These are phyloP conservation scores for Meloidogyne exigua DNA, from an alignment of 1,140 invertebrate genomes.

Conservation along the genomic window DNA sequence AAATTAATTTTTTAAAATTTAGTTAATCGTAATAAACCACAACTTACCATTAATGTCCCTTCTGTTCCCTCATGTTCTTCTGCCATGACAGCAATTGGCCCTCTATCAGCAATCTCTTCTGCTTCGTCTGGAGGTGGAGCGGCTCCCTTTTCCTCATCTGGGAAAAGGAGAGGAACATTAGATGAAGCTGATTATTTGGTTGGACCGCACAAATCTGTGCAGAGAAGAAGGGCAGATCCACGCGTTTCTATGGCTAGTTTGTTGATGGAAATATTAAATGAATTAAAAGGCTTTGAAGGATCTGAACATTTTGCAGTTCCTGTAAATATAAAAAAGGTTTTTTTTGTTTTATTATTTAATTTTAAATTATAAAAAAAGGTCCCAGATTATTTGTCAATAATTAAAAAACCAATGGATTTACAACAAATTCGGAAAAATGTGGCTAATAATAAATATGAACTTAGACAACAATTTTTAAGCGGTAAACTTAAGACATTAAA, in stretches of 20 bases:
- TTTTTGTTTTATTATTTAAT: neutral
- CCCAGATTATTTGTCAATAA: slow-evolving; percentile 78
- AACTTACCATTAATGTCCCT: slow-evolving; percentile 24
- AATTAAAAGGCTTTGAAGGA: slow-evolving; percentile 86
- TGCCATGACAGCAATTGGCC: neutral
- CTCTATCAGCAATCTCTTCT: slow-evolving; percentile 23
- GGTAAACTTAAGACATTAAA: no score
- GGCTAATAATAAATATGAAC: slow-evolving; percentile 85
- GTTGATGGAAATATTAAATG: slow-evolving; percentile 86
- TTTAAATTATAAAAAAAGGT: slow-evolving; percentile 33
- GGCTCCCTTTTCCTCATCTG: slow-evolving; percentile 20
- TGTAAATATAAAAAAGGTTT: slow-evolving; percentile 80
- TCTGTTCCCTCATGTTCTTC: neutral
- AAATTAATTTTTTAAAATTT: neutral
- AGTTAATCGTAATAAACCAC: neutral
- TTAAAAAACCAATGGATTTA: slow-evolving; percentile 90
- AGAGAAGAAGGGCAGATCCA: slow-evolving; percentile 90
- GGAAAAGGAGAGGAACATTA: slow-evolving; percentile 55
- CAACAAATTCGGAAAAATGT: slow-evolving; percentile 91
- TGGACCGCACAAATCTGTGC: slow-evolving; percentile 73
- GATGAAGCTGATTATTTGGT: slow-evolving; percentile 71
- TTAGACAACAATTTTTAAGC: slow-evolving; percentile 73
- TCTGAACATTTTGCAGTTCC: slow-evolving; percentile 88
- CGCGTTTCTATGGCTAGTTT: slow-evolving; percentile 88
- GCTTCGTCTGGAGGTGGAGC: slow-evolving; percentile 1